Percentiles rank a stretch among this genome's conserved stretches.
Evolutionary conservation across 2,113 vertebrate species (phyloP).

Genomic region (Eretmochelys imbricata): DNA sequence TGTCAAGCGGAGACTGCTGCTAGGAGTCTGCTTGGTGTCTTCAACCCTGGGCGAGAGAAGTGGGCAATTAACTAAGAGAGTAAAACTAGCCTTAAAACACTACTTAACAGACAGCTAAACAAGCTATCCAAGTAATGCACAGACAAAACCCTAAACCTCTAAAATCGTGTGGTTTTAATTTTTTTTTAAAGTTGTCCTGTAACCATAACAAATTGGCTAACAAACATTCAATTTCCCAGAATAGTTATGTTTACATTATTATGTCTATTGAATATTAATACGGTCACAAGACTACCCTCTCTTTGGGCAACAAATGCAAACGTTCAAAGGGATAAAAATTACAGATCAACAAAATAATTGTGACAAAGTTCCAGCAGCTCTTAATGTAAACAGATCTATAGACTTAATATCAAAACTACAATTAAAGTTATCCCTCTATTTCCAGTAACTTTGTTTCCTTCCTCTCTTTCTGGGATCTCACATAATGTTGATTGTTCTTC

Average conservation of each 20-base stretch:
- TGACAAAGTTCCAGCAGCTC: constrained; percentile 46
- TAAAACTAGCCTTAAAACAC: not conserved
- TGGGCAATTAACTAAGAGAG: not conserved
- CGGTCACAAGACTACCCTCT: not conserved
- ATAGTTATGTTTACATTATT: not conserved
- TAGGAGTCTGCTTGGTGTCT: not conserved
- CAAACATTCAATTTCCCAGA: not conserved
- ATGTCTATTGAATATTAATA: constrained; percentile 22
- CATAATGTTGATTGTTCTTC: constrained; percentile 63
- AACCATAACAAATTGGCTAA: not conserved
- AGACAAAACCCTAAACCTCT: not conserved
- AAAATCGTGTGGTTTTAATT: not conserved
- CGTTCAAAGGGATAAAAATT: constrained; percentile 44
- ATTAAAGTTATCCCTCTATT: too few relatives aligned
- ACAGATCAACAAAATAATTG: constrained; percentile 37
- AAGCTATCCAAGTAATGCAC: not conserved
- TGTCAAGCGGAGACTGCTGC: not conserved
- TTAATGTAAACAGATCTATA: constrained; percentile 16
- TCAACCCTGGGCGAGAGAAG: not conserved
- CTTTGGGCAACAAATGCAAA: constrained; percentile 36
- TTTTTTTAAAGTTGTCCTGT: not conserved
- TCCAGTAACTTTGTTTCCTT: constrained; percentile 56
- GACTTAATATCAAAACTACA: too few relatives aligned
- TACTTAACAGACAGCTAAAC: not conserved
- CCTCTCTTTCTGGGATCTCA: constrained; percentile 44